A percentile compares a stretch with the other conserved stretches of the same genome.
These are phyloP conservation scores for Phyllostomus hastatus DNA, from an alignment of 2,113 vertebrate genomes.

Conservation along the genomic window DNA sequence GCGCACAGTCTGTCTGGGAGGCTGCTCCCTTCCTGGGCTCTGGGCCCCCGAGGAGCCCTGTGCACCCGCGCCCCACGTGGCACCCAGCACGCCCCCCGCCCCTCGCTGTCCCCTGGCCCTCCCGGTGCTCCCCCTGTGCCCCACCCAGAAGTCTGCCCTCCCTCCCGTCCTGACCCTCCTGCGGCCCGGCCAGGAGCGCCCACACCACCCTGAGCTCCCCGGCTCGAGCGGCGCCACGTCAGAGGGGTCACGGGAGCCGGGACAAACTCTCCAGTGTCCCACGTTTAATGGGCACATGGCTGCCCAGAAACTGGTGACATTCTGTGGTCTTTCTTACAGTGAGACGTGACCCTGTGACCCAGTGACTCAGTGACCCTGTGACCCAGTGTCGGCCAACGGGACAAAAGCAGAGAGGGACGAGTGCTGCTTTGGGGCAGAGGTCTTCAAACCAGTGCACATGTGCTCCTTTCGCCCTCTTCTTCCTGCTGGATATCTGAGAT, in stretches of 20 bases:
- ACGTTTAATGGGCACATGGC: background rate
- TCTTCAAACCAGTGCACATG: background rate
- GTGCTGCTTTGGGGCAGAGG: background rate
- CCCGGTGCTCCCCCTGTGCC: no score
- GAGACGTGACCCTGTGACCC: background rate
- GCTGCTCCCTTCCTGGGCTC: no score
- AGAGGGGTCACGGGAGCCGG: accelerated
- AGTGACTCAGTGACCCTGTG: background rate
- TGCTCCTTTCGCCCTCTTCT: background rate
- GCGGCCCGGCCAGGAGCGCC: accelerated
- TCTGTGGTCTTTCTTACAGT: background rate
- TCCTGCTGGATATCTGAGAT: background rate
- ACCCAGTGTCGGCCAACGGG: background rate
- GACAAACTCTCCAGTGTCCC: no score
- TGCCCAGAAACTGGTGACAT: background rate
- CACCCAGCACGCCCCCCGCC: accelerated
- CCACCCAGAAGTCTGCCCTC: accelerated
- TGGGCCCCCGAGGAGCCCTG: background rate
- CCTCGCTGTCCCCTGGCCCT: no score
- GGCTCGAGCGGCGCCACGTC: accelerated
- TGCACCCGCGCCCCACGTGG: accelerated
- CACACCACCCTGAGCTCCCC: accelerated
- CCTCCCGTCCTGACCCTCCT: accelerated
- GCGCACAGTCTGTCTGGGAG: no score
- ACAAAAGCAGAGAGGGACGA: no score